Conservation (phyloP, 2,888 invertebrate species). For the Keiferia lycopersicella region DNA sequence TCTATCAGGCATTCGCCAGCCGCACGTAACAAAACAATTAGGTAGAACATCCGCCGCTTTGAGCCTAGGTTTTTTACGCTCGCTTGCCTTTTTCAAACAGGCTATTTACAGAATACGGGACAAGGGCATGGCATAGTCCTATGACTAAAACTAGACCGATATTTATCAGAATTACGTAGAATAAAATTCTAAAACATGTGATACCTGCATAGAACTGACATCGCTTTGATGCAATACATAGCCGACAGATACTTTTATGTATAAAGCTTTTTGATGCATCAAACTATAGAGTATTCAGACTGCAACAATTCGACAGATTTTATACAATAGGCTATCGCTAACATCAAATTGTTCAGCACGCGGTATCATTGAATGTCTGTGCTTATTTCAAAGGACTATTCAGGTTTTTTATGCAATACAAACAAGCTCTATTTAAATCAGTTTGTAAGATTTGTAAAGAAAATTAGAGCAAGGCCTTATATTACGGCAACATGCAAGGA, state of each 20-base stretch:
- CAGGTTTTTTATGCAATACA: neutral
- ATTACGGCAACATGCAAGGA: neutral
- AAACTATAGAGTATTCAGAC: neutral
- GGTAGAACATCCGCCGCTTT: neutral
- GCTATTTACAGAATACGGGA: neutral
- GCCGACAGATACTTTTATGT: neutral
- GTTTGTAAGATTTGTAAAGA: slow-evolving; percentile 6
- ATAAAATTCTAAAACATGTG: too few species aligned
- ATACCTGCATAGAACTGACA: too few species aligned
- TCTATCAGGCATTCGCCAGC: neutral
- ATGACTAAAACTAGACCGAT: too few species aligned
- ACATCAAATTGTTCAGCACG: neutral
- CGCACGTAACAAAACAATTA: neutral
- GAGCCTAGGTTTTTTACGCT: neutral
- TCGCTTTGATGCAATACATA: too few species aligned
- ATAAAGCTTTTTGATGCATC: neutral
- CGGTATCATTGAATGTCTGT: neutral
- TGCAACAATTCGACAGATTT: neutral
- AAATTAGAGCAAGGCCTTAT: slow-evolving; percentile 4
- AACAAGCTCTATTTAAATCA: neutral
- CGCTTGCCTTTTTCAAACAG: neutral
- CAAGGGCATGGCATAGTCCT: neutral
- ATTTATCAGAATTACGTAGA: too few species aligned
- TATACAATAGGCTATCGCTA: neutral
- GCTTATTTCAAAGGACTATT: neutral